Evolutionary conservation across 2,113 vertebrate genomes (phyloP).

Genomic region (Athene noctua): DNA sequence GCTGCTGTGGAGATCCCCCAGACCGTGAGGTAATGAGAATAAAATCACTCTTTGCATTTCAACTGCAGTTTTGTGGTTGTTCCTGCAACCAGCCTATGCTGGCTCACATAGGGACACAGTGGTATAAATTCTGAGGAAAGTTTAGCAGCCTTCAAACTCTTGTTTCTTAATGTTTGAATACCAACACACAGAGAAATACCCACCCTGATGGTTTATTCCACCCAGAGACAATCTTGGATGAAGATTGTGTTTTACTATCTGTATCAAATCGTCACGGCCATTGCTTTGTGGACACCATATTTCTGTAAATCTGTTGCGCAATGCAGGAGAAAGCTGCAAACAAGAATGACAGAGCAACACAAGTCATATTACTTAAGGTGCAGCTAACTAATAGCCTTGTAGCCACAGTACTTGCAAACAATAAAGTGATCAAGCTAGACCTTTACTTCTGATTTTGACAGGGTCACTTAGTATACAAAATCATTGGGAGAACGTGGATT

Average conservation of each 20-base stretch:
- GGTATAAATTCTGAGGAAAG: neutral
- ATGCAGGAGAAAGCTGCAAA: slow-evolving; percentile 90
- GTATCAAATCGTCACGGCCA: slow-evolving; percentile 83
- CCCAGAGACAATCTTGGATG: slow-evolving; percentile 79
- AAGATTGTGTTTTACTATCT: slow-evolving; percentile 91
- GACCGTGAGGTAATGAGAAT: no score
- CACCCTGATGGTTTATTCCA: slow-evolving; percentile 72
- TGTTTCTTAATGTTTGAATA: neutral
- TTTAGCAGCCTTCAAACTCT: neutral
- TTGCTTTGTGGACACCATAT: slow-evolving; percentile 96
- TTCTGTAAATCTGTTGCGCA: slow-evolving; percentile 97
- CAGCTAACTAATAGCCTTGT: neutral
- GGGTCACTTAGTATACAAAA: neutral
- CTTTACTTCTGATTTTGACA: neutral
- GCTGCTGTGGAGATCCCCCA: no score
- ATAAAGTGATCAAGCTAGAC: neutral
- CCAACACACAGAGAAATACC: neutral
- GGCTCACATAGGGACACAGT: no score
- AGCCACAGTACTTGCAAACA: neutral
- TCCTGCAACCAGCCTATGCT: no score
- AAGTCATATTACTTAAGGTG: neutral
- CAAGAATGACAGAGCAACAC: neutral
- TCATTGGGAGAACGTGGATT: neutral
- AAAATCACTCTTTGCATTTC: no score
- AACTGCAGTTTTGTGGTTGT: no score